phyloP scores from a whole-genome alignment of 2,113 vertebrate genomes.

The Seriola quinqueradiata region DNA sequence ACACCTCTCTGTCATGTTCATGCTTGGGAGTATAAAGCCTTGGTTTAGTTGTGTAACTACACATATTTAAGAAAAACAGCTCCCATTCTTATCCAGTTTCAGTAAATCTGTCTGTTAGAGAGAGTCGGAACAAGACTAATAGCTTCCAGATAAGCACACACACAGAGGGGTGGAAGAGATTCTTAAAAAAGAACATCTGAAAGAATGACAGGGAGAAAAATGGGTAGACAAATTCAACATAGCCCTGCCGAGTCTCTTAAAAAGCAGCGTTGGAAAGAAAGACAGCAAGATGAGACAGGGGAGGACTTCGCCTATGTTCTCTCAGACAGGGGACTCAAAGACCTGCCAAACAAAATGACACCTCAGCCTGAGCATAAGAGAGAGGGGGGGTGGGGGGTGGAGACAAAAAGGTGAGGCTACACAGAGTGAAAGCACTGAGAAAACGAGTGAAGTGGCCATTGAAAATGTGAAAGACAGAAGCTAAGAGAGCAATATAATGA shows the following conservation, averaged over 20 bases:
- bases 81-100: not conserved
- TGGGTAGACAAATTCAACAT: conserved; percentile 49
- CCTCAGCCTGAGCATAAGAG: conserved; percentile 21
- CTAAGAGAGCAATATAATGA: conserved; percentile 24
- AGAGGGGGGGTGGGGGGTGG: not conserved
- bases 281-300: conserved; percentile 48
- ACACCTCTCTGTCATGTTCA: not conserved
- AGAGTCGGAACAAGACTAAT: conserved; percentile 9
- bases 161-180: not conserved
- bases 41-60: not conserved
- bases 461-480: not conserved
- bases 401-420: conserved; percentile 44
- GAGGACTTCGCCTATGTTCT: conserved; percentile 47
- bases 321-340: conserved; percentile 55
- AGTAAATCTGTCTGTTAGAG: conserved; percentile 6
- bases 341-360: conserved; percentile 71
- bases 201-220: conserved; percentile 52
- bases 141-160: conserved; percentile 20
- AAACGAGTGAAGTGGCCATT: conserved; percentile 8
- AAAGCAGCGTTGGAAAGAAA: conserved; percentile 34
- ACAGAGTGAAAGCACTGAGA: conserved; percentile 17
- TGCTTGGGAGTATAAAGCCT: not conserved
- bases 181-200: conserved; percentile 49
- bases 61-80: not conserved
- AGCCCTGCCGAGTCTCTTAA: conserved; percentile 37